These are phyloP conservation scores for Anthopleura xanthogrammica DNA, from an alignment of 92 coral and sea anemone species.

Conservation along the genomic window DNA sequence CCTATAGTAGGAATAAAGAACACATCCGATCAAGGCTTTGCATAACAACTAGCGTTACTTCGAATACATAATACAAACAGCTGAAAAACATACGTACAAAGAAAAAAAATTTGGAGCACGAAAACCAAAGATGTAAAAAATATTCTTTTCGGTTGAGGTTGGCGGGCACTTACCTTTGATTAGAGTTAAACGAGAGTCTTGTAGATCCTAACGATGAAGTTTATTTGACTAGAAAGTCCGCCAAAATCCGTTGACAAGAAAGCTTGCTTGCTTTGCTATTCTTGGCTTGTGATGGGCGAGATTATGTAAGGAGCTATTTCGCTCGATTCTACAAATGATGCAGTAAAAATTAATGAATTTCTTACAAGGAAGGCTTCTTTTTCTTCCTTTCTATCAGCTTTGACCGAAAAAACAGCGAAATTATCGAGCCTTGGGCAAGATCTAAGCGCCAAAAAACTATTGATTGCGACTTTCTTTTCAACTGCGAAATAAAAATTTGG, in stretches of 20 bases:
- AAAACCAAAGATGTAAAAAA: background rate
- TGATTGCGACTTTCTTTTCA: slow-evolving; percentile 25
- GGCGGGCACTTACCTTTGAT: slow-evolving; percentile 19
- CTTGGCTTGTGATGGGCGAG: slow-evolving; percentile 41
- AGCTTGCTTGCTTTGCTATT: slow-evolving; percentile 28
- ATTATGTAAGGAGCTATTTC: slow-evolving; percentile 34
- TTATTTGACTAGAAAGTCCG: slow-evolving; percentile 41
- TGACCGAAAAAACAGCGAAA: background rate
- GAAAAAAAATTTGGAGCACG: background rate
- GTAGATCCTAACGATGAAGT: background rate
- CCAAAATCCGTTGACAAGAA: slow-evolving; percentile 62
- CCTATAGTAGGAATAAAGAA: slow-evolving; percentile 13
- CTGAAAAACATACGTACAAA: slow-evolving; percentile 17
- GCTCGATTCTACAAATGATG: slow-evolving; percentile 30
- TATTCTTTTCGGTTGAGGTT: background rate
- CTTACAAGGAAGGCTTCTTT: background rate
- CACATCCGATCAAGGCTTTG: background rate
- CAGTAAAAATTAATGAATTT: slow-evolving; percentile 23
- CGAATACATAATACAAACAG: slow-evolving; percentile 27
- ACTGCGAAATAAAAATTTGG: slow-evolving; percentile 58
- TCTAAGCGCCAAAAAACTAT: slow-evolving; percentile 42
- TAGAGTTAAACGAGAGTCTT: background rate
- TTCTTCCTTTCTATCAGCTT: background rate
- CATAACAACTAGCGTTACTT: slow-evolving; percentile 36
- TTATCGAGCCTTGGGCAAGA: slow-evolving; percentile 16